These are phyloP conservation scores for Oreochromis tanganicae DNA, from an alignment of 2,113 vertebrate genomes.

Conservation along the genomic window DNA sequence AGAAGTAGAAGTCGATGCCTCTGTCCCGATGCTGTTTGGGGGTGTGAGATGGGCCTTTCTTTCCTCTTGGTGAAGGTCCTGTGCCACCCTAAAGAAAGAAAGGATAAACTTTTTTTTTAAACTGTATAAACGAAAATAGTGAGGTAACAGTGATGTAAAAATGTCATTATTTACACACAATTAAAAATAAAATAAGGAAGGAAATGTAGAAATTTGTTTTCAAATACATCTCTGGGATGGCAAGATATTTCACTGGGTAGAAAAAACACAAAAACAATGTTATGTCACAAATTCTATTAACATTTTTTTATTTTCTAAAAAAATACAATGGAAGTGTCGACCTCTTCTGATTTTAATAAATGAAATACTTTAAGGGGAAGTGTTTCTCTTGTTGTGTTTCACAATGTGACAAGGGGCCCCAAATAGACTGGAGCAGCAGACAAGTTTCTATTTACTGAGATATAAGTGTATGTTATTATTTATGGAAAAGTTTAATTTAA, in stretches of 20 bases:
- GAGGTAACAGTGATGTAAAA: background rate
- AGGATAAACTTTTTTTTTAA: background rate
- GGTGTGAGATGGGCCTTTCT: constrained; percentile 51
- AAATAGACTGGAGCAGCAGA: background rate
- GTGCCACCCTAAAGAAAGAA: constrained; percentile 42
- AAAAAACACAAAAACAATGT: background rate
- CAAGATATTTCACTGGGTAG: background rate
- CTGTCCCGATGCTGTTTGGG: constrained; percentile 66
- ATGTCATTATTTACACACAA: background rate
- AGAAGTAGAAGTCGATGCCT: constrained; percentile 81
- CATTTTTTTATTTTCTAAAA: background rate
- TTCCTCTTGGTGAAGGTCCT: constrained; percentile 51
- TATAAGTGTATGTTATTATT: background rate
- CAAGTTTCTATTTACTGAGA: background rate
- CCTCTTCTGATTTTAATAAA: background rate
- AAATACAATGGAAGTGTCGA: background rate
- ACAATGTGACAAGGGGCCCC: background rate
- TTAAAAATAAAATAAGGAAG: background rate
- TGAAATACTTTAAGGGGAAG: background rate
- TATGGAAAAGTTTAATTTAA: background rate
- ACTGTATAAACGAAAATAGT: background rate
- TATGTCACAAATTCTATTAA: background rate
- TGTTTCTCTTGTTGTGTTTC: background rate
- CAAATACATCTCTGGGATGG: background rate
- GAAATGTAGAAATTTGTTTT: background rate